Evolutionary conservation across 2,888 invertebrate species (phyloP).

Genomic region (Erebia epiphron): DNA sequence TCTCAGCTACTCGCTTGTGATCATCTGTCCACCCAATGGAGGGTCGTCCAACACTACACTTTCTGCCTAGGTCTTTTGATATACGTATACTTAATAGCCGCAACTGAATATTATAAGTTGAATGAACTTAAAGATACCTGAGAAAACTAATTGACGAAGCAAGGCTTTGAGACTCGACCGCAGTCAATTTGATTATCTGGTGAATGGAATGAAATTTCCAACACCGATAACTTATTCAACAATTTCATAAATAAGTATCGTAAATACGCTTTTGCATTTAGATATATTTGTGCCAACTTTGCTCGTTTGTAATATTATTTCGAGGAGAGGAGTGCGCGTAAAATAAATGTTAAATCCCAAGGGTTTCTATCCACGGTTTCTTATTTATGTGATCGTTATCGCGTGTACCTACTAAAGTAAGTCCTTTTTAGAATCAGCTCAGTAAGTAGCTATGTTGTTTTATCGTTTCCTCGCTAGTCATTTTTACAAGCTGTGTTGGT

Average conservation of each 20-base stretch:
- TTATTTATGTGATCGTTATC: neutral
- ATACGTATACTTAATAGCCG: no score
- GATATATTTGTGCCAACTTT: neutral
- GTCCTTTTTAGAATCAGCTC: no score
- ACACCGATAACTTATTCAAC: slow-evolving; percentile 1
- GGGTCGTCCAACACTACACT: no score
- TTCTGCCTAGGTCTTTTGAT: no score
- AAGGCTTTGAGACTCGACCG: neutral
- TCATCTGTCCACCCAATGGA: no score
- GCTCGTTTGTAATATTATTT: slow-evolving; percentile 8
- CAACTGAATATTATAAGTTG: neutral
- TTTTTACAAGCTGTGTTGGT: no score
- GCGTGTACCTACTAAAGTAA: no score
- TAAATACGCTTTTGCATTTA: neutral
- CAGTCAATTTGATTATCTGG: neutral
- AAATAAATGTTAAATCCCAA: slow-evolving; percentile 3
- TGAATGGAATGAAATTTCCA: neutral
- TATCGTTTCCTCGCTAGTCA: no score
- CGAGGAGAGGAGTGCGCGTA: neutral
- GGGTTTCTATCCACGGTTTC: slow-evolving; percentile 4
- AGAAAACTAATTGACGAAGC: neutral
- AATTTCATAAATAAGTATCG: slow-evolving; percentile 10
- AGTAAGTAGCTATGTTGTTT: no score
- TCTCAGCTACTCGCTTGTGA: no score
- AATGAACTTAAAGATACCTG: neutral